phyloP scores from a whole-genome alignment of 2,113 vertebrate genomes.

The Pelecanoides urinatrix region DNA sequence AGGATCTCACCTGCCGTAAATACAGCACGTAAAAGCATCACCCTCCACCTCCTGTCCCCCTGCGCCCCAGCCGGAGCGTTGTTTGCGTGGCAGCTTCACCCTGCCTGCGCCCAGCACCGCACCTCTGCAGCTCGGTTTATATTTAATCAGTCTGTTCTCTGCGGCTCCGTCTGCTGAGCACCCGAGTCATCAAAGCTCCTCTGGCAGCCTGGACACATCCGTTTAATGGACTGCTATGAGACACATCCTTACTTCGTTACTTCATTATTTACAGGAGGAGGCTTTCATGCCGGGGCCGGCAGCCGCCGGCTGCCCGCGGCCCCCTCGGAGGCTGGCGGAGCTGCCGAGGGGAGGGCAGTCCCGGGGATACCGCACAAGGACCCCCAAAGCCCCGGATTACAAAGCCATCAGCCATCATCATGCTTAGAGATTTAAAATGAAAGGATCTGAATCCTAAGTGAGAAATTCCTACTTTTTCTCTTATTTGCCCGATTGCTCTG shows the following conservation, averaged over 20 bases:
- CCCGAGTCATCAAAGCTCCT: background rate
- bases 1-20: rapidly evolving
- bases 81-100: background rate
- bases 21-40: rapidly evolving
- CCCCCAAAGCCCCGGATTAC: background rate
- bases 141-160: background rate
- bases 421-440: background rate
- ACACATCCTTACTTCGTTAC: background rate
- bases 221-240: background rate
- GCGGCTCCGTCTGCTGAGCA: background rate
- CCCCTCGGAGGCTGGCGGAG: background rate
- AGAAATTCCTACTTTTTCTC: background rate
- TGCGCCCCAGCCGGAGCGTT: rapidly evolving
- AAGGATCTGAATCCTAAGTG: background rate
- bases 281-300: background rate
- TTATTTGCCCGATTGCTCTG: background rate
- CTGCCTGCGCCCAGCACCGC: background rate
- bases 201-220: background rate
- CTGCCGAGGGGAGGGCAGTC: background rate
- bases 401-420: background rate
- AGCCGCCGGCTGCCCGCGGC: background rate
- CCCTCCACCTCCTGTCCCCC: background rate
- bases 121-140: background rate
- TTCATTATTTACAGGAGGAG: background rate
- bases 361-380: background rate